Evolutionary conservation across 2,113 vertebrate genomes (phyloP), one percentile per base, ranked within the genome.

Genomic region (Nerophis lumbriciformis): DNA sequence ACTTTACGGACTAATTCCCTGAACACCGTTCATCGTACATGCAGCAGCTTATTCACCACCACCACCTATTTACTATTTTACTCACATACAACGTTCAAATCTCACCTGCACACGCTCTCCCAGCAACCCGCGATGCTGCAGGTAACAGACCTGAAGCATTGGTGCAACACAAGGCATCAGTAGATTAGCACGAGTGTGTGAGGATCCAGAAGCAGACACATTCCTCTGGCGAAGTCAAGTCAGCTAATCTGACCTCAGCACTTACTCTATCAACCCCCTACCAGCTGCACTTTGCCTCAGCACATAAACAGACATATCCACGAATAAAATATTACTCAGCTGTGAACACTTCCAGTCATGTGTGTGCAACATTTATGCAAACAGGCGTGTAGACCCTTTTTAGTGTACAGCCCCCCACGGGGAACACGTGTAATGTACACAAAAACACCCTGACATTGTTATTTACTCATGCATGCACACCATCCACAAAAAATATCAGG

Each of bases 211-310:
- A 71, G 65, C 76, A 71, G 67, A 76, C 69, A 78, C 55, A 66
- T 72, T 78, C 65, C 83, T 77, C 72, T 54, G 64, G 75, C 72
- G 71, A 59, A 77, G 63, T 77, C 66, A 72, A 72, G 73, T 56
- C 71, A 68, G 72, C 66, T 83, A 83, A 87, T 79, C 82, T 72
- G 13, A 80, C 77, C 78, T 73, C 39, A 7, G 69, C 65, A 67
- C 61, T 84, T 80, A 66, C 58, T 81, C 72, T 79, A 77, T 87
- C 80, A 85, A 76, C 65, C 64, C 69, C 57, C 76, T 64, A 75
- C 72, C 73, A 79, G 72, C 71, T 80, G 48, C 81, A 77, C 78
- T 76, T 77, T 86, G 54, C 76, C 76, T 65, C 71, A 36, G 51
- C 37, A 66, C 66, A 82, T 58, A 71, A 44, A 61, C 28, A 75